phyloP scores from a whole-genome alignment of 2,888 invertebrate species.

The Drosophila tanythrix region DNA sequence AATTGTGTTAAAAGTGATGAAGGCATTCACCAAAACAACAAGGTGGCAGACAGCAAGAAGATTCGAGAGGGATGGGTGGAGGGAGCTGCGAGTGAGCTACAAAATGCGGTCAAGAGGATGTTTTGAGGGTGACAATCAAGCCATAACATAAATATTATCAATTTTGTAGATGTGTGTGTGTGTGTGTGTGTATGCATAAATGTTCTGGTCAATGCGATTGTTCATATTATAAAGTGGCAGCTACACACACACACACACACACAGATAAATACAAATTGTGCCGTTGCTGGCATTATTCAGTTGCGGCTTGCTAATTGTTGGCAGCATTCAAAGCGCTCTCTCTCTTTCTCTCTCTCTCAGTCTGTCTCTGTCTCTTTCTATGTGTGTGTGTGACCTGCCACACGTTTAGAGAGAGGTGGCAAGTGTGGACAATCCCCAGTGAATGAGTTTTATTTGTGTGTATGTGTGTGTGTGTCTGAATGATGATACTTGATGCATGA shows the following conservation, averaged over 20 bases:
- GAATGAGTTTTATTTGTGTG: slow-evolving; percentile 1
- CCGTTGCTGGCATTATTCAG: slow-evolving; percentile 22
- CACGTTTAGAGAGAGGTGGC: not conserved
- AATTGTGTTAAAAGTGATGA: not conserved
- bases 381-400: slow-evolving; percentile 33
- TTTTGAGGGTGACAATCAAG: not conserved
- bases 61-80: not conserved
- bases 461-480: slow-evolving; percentile 2
- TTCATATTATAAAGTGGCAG: slow-evolving; percentile 45
- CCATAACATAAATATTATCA: not conserved
- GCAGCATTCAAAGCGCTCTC: slow-evolving; percentile 11
- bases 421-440: slow-evolving; percentile 7
- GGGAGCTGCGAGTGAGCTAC: not conserved
- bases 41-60: not conserved
- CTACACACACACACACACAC: slow-evolving; percentile 34
- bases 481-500: slow-evolving; percentile 43
- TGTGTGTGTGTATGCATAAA: slow-evolving; percentile 7
- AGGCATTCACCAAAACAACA: not conserved
- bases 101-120: slow-evolving; percentile 1
- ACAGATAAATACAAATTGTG: slow-evolving; percentile 32
- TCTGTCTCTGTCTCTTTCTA: not conserved
- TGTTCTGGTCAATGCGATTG: slow-evolving; percentile 37
- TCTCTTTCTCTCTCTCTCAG: not conserved
- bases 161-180: not conserved
- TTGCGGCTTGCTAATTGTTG: slow-evolving; percentile 65